Evolutionary conservation across 1,140 invertebrate species (phyloP), one percentile per base, ranked within the genome.

Genomic region (Drosophila tristis): DNA sequence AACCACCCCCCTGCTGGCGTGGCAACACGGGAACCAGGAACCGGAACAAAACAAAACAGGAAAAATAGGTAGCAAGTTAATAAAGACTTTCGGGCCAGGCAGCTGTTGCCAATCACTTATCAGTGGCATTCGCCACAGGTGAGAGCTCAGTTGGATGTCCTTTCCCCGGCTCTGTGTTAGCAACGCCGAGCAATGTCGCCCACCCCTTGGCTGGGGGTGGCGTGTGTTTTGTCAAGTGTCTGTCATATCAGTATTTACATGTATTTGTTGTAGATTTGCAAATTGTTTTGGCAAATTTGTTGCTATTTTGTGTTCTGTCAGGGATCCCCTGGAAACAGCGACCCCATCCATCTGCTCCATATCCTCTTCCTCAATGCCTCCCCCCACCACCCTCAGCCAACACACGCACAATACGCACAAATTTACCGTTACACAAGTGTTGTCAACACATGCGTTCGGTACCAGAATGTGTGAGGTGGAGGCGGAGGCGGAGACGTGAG

Each of bases 201-300:
- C 50, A 8, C 9, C 16, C n/a, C 4, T 8, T n/a, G 23, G 23
- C 4, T 25, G 20, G 13, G 53, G 43, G 26, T 35, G 53, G 47
- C n/a, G 47, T 62, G 39, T 45, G 49, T 50, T 59, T 68, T 77
- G 75, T 71, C 56, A 71, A 72, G 81, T 78, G 81, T 63, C 76
- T 89, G 84, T 84, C 84, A 90, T 89, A 89, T 89, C 84, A 80
- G 84, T 89, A 89, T 89, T 89, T 89, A 89, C 84, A 86, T 65
- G 75, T 78, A 87, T 87, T 86, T 82, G 82, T 74, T 67, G 79
- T 84, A 84, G 84, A 89, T 89, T 89, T 89, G 79, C 76, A 89
- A 89, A 89, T 84, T 89, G 85, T 89, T 89, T 89, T 89, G 85
- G 84, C 84, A 90, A 89, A 89, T 89, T 89, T 89, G 84, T 82